Conservation (phyloP, 2,888 invertebrate species). For the Phyllotreta striolata region DNA sequence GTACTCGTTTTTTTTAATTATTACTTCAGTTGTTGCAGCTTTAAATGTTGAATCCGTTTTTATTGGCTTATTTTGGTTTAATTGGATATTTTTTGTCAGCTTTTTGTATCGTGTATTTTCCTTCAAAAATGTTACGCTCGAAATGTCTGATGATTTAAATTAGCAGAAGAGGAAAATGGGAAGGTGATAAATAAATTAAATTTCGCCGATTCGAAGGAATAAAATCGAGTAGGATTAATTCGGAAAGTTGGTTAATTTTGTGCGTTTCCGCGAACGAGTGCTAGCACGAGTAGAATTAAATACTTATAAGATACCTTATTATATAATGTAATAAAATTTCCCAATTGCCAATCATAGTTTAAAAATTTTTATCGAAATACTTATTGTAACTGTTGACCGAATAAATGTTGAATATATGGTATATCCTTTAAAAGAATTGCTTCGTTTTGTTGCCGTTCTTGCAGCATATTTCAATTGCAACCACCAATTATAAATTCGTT, state of each 20-base stretch:
- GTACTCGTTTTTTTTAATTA: conserved; percentile 28
- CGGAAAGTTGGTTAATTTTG: conserved; percentile 12
- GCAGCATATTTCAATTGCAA: conserved; percentile 34
- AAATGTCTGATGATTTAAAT: too few relatives aligned
- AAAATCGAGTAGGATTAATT: conserved; percentile 12
- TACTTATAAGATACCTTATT: conserved; percentile 16
- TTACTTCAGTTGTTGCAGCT: conserved; percentile 42
- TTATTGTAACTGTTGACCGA: conserved; percentile 32
- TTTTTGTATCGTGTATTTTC: conserved; percentile 4
- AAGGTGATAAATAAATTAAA: too few relatives aligned
- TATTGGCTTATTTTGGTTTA: conserved; percentile 45
- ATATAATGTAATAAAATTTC: conserved; percentile 22
- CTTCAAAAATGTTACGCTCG: not conserved
- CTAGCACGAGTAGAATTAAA: conserved; percentile 30
- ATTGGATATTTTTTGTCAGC: conserved; percentile 26
- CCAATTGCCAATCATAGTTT: conserved; percentile 34
- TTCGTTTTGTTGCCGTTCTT: conserved; percentile 28
- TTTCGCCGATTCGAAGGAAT: not conserved
- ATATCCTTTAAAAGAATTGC: conserved; percentile 16
- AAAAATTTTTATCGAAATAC: conserved; percentile 25
- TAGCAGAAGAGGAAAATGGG: too few relatives aligned
- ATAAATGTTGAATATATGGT: conserved; percentile 28
- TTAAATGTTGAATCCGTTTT: conserved; percentile 52
- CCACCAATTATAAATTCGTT: too few relatives aligned
- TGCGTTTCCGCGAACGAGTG: conserved; percentile 19